phyloP scores from a whole-genome alignment of 1,140 invertebrate genomes.

The Eubasilissa regina region DNA sequence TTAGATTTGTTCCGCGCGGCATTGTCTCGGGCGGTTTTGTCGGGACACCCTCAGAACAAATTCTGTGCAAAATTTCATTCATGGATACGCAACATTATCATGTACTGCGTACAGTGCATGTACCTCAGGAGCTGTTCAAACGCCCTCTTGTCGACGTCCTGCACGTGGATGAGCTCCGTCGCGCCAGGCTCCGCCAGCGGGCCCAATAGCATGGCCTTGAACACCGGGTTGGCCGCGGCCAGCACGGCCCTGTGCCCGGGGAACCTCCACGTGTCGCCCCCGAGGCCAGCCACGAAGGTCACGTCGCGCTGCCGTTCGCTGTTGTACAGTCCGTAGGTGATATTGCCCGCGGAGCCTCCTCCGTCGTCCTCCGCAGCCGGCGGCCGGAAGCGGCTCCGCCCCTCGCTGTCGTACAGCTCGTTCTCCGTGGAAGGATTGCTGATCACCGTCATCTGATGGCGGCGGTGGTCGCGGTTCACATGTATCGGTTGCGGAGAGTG shows the following conservation, averaged over 20 bases:
- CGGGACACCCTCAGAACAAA: too few relatives aligned
- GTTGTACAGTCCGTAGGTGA: conserved; percentile 67
- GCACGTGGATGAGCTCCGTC: conserved; percentile 69
- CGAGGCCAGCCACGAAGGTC: conserved; percentile 77
- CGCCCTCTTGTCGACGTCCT: conserved; percentile 78
- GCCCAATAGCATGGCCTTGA: conserved; percentile 77
- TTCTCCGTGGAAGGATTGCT: conserved; percentile 12
- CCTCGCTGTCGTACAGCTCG: neutral
- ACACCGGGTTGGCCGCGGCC: conserved; percentile 74
- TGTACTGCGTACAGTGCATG: neutral
- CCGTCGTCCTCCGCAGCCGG: neutral
- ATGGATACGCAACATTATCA: neutral
- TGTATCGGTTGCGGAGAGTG: neutral
- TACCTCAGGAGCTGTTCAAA: conserved; percentile 78
- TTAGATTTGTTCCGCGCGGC: too few relatives aligned
- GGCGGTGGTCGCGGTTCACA: neutral
- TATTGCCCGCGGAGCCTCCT: neutral
- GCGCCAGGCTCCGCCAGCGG: conserved; percentile 63
- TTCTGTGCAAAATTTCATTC: too few relatives aligned
- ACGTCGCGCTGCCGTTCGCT: conserved; percentile 78
- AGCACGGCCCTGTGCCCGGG: conserved; percentile 79
- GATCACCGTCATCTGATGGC: conserved; percentile 19
- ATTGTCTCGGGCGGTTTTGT: too few relatives aligned
- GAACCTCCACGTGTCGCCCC: conserved; percentile 76
- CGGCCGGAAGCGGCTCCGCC: too few relatives aligned